phyloP scores from a whole-genome alignment of 2,113 vertebrate genomes.

The Daubentonia madagascariensis region DNA sequence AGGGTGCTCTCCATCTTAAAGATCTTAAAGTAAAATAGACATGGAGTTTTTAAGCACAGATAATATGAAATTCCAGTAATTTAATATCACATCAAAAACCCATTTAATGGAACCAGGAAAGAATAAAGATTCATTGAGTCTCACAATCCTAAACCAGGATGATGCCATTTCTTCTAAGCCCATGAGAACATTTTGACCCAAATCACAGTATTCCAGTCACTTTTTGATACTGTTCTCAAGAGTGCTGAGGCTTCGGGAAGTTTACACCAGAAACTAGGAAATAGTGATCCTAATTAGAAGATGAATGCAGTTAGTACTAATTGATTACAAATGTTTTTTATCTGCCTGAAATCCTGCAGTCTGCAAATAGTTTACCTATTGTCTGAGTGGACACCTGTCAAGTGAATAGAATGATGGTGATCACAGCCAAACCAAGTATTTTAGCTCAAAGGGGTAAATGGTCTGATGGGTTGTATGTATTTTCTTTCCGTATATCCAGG shows the following conservation, averaged over 20 bases:
- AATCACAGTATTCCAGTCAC: neutral
- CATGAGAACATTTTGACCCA: neutral
- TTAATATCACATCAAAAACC: neutral
- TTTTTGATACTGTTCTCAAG: neutral
- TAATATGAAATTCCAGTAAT: neutral
- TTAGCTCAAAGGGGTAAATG: neutral
- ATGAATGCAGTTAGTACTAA: neutral
- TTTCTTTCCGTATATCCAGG: neutral
- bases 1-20: neutral
- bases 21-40: neutral
- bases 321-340: neutral
- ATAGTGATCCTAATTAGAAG: neutral
- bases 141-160: neutral
- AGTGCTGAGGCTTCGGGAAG: neutral
- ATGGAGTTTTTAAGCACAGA: neutral
- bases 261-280: neutral
- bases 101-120: neutral
- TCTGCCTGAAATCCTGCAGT: neutral
- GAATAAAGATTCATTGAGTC: slow-evolving; percentile 12
- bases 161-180: neutral
- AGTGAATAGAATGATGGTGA: neutral
- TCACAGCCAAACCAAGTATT: neutral
- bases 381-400: neutral
- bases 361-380: neutral
- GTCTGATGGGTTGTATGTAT: accelerated